These are phyloP conservation scores for Crypturellus undulatus DNA, from an alignment of 2,113 vertebrate genomes.

Conservation along the genomic window DNA sequence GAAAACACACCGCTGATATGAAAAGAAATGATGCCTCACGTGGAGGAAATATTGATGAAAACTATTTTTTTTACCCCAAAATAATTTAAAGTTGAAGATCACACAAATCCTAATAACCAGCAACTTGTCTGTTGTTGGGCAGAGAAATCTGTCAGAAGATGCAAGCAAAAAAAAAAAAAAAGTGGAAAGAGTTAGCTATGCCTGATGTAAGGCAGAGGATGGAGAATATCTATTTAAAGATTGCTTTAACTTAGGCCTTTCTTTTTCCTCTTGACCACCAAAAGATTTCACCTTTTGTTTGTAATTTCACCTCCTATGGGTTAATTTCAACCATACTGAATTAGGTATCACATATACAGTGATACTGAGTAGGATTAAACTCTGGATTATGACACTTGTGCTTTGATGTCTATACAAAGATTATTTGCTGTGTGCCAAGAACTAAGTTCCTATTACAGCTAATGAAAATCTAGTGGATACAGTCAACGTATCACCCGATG, in stretches of 20 bases:
- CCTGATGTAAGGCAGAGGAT: neutral
- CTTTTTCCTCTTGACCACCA: neutral
- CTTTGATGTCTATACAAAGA: neutral
- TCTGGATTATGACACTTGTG: neutral
- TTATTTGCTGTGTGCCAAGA: neutral
- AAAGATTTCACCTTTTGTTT: neutral
- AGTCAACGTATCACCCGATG: neutral
- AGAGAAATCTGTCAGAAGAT: neutral
- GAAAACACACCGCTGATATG: neutral
- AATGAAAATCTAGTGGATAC: neutral
- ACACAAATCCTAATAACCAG: neutral
- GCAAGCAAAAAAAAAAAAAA: neutral
- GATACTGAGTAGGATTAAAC: neutral
- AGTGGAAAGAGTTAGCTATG: neutral
- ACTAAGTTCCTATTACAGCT: neutral
- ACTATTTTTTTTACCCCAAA: neutral
- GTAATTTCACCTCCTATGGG: neutral
- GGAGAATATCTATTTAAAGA: neutral
- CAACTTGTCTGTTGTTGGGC: neutral
- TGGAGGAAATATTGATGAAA: constrained; percentile 10
- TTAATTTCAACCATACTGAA: neutral
- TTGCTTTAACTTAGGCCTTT: neutral
- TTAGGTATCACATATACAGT: neutral
- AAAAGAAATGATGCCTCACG: constrained; percentile 2
- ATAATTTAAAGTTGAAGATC: neutral